Conservation (phyloP, 2,113 vertebrate species). For the Halichoerus grypus region DNA sequence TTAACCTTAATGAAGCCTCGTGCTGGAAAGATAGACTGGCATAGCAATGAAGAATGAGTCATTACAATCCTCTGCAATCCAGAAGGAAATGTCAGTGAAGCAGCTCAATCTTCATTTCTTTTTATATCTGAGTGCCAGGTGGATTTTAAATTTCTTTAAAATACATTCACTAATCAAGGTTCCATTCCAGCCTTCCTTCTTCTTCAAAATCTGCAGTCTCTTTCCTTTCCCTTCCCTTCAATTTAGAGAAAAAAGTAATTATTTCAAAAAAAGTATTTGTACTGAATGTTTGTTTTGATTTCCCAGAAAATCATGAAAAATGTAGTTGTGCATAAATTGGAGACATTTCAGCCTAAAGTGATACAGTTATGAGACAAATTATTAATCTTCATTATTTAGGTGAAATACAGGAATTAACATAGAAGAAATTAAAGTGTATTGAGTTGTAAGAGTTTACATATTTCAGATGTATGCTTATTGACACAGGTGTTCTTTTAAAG, state of each 20-base stretch:
- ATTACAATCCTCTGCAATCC: conserved; percentile 39
- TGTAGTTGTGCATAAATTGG: conserved; percentile 59
- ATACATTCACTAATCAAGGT: conserved; percentile 34
- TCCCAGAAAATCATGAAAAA: conserved; percentile 72
- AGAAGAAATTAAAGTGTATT: conserved; percentile 53
- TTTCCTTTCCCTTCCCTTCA: background rate
- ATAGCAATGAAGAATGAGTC: conserved; percentile 76
- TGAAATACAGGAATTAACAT: conserved; percentile 64
- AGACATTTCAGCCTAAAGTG: conserved; percentile 56
- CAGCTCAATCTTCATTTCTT: conserved; percentile 76
- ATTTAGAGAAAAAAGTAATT: background rate
- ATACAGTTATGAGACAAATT: conserved; percentile 59
- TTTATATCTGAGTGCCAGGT: conserved; percentile 69
- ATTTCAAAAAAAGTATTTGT: background rate
- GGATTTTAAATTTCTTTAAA: conserved; percentile 70
- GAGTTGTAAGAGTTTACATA: conserved; percentile 53
- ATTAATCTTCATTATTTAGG: conserved; percentile 66
- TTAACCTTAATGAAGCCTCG: conserved; percentile 79
- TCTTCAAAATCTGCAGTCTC: background rate
- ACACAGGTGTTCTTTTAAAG: conserved; percentile 76
- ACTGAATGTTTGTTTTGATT: conserved; percentile 35
- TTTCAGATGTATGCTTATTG: conserved; percentile 68
- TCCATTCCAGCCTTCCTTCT: background rate
- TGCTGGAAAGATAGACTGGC: conserved; percentile 60
- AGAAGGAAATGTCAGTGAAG: conserved; percentile 70